Evolutionary conservation across 2,888 invertebrate species (phyloP).

Genomic region (Hemicrepidius hirtus): DNA sequence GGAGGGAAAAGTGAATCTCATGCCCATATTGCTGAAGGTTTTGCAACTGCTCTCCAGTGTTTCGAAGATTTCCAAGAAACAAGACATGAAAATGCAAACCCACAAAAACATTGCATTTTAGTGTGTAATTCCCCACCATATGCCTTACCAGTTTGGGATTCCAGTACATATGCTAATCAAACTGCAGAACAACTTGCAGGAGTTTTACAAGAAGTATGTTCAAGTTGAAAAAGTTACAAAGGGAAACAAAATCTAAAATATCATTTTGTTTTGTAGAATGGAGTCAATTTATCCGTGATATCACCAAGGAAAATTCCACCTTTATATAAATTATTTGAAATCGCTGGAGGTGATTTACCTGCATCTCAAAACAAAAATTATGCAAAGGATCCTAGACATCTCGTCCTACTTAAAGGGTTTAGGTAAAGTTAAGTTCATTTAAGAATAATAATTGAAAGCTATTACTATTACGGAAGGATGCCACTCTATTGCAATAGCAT

Average conservation of each 20-base stretch:
- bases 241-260: not conserved
- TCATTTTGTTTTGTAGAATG: constrained; percentile 75
- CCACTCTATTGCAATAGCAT: no score
- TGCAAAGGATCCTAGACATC: constrained; percentile 90
- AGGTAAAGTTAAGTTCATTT: no score
- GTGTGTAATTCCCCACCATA: constrained; percentile 96
- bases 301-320: constrained; percentile 92
- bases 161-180: constrained; percentile 81
- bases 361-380: constrained; percentile 91
- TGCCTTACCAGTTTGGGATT: constrained; percentile 87
- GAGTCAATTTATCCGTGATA: constrained; percentile 89
- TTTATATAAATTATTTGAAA: constrained; percentile 90
- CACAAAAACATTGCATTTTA: constrained; percentile 85
- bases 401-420: constrained; percentile 85
- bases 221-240: not conserved
- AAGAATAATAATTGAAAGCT: no score
- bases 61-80: constrained; percentile 88
- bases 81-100: constrained; percentile 72
- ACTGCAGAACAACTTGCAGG: constrained; percentile 90
- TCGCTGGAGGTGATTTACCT: constrained; percentile 89
- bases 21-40: constrained; percentile 92
- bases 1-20: constrained; percentile 93
- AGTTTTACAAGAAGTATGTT: constrained; percentile 81
- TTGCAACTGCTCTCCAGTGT: constrained; percentile 90
- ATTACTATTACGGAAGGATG: no score